Base-by-base conservation (phyloP, 2,888 invertebrate genomes). In the Eupithecia vulgata region DNA sequence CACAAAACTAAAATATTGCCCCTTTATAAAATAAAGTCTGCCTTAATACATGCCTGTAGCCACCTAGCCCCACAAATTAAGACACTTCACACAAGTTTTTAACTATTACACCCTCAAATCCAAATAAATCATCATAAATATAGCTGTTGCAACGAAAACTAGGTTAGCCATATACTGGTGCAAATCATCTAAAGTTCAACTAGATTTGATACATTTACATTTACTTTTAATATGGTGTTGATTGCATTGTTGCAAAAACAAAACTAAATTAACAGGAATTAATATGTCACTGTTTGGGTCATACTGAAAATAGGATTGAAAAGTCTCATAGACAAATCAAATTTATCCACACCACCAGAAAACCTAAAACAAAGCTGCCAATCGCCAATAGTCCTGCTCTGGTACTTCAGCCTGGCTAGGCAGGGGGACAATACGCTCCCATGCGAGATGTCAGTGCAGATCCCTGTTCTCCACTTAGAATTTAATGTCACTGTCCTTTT, bases 11-110 rank as follows among this genome's bases (percentile, higher is more conserved):
- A 35, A 35, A 13, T 57, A 67, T 57, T 48, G 37, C 57, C 57
- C 67, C 25, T n/a, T 61, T 61, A 17, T 34, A 8, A 61, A 59
- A 17, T 6, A 45, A 48, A 42, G 34, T 30, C 45, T 68, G 66
- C 69, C 74, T 76, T 68, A 77, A 57, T 77, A 34, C 57, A 52
- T 68, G 71, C 68, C 77, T 71, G 71, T 65, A 40, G 13, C 52
- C 48, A 57, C 34, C 34, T 25, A 40, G 59, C 45, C 62, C 52
- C 66, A 70, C 64, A 67, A 72, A 68, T 34, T 34, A 37, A 45
- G 40, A 61, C 34, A 61, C 61, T 61, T 61, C 72, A 72, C 40
- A 64, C 48, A 68, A 37, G 35, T 52, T 65, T 68, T 59, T 7
- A 70, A 64, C 70, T 64, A 64, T 68, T 74, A 59, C 68, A 45